phyloP scores from a whole-genome alignment of 2,797 vertebrate genomes.

The Mastacembelus armatus region DNA sequence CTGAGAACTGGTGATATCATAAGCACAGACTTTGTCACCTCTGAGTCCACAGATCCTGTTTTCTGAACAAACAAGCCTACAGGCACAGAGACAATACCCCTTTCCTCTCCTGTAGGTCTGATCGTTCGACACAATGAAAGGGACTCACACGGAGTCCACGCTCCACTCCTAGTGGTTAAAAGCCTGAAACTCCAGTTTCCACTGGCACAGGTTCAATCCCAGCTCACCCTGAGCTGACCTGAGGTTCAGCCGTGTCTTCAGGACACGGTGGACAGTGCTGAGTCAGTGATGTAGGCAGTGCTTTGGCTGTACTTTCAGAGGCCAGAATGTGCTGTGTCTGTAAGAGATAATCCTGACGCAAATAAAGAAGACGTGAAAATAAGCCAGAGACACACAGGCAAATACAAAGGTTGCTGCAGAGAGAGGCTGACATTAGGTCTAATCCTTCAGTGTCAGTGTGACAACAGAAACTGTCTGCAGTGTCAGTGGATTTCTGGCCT shows the following conservation, averaged over 20 bases:
- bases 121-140: constrained; percentile 26
- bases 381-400: background rate
- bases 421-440: background rate
- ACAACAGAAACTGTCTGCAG: background rate
- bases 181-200: constrained; percentile 39
- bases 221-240: constrained; percentile 22
- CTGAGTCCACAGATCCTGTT: constrained; percentile 59
- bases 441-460: constrained; percentile 4
- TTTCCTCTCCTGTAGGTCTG: constrained; percentile 32
- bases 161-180: constrained; percentile 3
- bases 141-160: constrained; percentile 7
- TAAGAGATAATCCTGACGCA: constrained; percentile 2
- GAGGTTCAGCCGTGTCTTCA: constrained; percentile 17
- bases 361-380: background rate
- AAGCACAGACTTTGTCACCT: constrained; percentile 18
- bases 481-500: constrained; percentile 5
- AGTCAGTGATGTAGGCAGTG: constrained; percentile 7
- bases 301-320: constrained; percentile 1
- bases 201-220: constrained; percentile 12
- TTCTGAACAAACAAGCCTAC: constrained; percentile 67
- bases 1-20: background rate
- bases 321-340: constrained; percentile 3
- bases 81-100: constrained; percentile 41
- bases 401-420: background rate
- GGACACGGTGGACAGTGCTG: constrained; percentile 17